A percentile compares a stretch with the other conserved stretches of the same genome.
Conservation (phyloP, 2,888 invertebrate species). For the Tortrix viridana region DNA sequence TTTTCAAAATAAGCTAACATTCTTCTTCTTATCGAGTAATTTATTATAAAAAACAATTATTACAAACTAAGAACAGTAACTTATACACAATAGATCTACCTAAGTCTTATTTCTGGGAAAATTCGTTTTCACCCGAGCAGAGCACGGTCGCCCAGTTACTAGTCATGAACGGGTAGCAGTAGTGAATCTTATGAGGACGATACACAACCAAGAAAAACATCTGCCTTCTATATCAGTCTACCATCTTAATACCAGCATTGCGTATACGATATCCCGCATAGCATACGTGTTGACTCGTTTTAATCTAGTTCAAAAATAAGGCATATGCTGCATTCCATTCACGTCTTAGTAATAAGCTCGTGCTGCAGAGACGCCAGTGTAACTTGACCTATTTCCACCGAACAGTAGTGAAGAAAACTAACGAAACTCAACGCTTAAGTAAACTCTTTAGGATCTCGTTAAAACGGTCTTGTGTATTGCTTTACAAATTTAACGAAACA, state of each 20-base stretch:
- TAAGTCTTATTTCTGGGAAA: too few species aligned
- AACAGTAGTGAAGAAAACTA: constrained; percentile 31
- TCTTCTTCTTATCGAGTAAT: too few species aligned
- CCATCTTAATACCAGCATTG: constrained; percentile 37
- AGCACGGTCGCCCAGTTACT: too few species aligned
- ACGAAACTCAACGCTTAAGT: constrained; percentile 38
- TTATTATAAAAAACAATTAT: too few species aligned
- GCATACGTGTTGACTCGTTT: constrained; percentile 34
- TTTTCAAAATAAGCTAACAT: too few species aligned
- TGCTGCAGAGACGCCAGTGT: constrained; percentile 41
- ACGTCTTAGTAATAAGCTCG: constrained; percentile 52
- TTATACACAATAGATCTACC: too few species aligned
- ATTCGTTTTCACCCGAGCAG: too few species aligned
- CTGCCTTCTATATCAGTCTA: constrained; percentile 23
- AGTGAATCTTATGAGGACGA: too few species aligned
- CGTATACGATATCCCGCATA: constrained; percentile 36
- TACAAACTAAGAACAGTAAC: too few species aligned
- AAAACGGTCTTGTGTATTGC: constrained; percentile 43
- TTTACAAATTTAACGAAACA: constrained; percentile 8
- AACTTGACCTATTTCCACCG: constrained; percentile 29
- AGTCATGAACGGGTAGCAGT: too few species aligned
- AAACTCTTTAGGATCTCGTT: constrained; percentile 48
- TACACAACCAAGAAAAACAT: constrained; percentile 10
- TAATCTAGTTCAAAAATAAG: constrained; percentile 41
- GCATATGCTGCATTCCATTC: constrained; percentile 48